Evolutionary conservation across 2,113 vertebrate genomes (phyloP).

Genomic region (Cettia cetti): DNA sequence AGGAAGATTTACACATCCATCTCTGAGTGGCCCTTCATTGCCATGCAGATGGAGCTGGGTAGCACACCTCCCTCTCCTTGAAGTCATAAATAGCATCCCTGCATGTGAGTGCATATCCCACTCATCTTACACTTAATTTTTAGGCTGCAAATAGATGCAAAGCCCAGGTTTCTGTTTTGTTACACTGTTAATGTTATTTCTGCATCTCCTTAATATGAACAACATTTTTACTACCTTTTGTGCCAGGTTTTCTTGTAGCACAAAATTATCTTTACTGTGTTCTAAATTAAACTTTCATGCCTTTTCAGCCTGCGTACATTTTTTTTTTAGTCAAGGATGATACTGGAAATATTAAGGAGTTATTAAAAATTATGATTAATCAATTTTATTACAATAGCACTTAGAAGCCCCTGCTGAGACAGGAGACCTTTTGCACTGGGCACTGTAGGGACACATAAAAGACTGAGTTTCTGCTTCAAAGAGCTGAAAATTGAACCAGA

Average conservation of each 20-base stretch:
- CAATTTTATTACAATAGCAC: slow-evolving; percentile 26
- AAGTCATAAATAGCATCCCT: neutral
- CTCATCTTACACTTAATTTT: neutral
- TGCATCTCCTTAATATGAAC: neutral
- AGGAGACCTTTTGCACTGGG: slow-evolving; percentile 30
- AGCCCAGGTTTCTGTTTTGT: neutral
- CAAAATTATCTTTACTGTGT: neutral
- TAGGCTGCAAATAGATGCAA: neutral
- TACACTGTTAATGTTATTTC: neutral
- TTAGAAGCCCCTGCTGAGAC: slow-evolving; percentile 25
- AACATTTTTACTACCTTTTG: neutral
- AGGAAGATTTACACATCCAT: neutral
- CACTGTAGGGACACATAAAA: slow-evolving; percentile 46
- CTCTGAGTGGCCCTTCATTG: neutral
- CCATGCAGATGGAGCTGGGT: neutral
- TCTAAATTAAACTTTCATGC: neutral
- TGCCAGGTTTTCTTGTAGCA: neutral
- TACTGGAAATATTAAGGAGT: neutral
- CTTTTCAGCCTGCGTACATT: neutral
- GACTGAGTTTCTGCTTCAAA: slow-evolving; percentile 54
- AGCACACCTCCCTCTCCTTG: neutral
- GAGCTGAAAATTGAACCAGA: slow-evolving; percentile 42
- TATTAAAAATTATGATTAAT: slow-evolving; percentile 50
- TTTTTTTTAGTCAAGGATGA: neutral
- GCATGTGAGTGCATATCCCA: neutral